Base-by-base conservation (phyloP, 2,797 vertebrate genomes). In the Microtus californicus region DNA sequence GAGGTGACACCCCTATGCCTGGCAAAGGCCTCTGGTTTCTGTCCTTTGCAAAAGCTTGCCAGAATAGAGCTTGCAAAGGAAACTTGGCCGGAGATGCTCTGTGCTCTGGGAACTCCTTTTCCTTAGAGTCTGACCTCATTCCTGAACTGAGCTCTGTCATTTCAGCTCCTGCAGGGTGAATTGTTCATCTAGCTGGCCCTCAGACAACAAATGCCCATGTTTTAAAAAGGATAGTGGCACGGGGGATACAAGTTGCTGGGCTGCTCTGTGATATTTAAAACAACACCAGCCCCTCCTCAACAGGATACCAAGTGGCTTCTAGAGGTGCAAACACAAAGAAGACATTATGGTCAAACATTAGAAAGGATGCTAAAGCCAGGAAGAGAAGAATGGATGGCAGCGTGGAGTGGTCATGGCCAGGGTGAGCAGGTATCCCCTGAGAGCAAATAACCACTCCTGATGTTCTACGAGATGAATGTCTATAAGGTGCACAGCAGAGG, bases 371-470 rank as follows among this genome's bases (percentile, higher is more conserved):
- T 96, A 27, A 96, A 94, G 77, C 78, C 56, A 93, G 92, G 54
- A 97, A 61, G 15, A 96, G 93, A 91, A 97, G 96, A 95, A 82
- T 69, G 91, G 91, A 61, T 83, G 69, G 12, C 59, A 82, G 63
- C 63, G 19, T 59, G 81, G 87, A 95, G 77, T 90, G 95, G 1
- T 96, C 67, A 4, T 40, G 89, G 92, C 87, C 83, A 93, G 95
- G 93, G 87, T 61, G 67, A 96, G 83, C 96, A 96, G 97, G 93
- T 95, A 96, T 82, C 56, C 6, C 21, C 56, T 23, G 92, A 96
- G 94, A 97, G 93, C 77, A 79, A 96, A 82, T 69, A 69, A 86
- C 92, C 77, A 74, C 96, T 97, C 88, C 93, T 95, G 96, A 96
- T 71, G n/a, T 79, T 80, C 95, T 27, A 94, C 63, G 95, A 89